phyloP scores from a whole-genome alignment of 2,888 invertebrate species.

The Willowsia nigromaculata region DNA sequence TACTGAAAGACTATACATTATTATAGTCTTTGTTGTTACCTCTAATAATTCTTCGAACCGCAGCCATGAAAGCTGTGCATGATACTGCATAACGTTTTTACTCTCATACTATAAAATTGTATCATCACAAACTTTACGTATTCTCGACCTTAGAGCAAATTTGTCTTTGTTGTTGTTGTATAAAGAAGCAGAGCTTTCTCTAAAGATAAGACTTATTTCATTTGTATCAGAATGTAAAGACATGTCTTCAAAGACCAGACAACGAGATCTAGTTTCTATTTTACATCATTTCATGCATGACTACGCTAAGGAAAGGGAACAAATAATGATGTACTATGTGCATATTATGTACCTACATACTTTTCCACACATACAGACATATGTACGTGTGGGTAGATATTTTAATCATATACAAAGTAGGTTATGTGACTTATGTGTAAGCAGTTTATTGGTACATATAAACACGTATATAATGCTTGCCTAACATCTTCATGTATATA shows the following conservation, averaged over 20 bases:
- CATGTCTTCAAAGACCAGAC: not conserved
- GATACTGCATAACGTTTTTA: not conserved
- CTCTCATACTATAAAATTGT: not conserved
- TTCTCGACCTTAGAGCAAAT: conserved; percentile 17
- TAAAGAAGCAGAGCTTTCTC: not conserved
- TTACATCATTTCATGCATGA: conserved; percentile 61
- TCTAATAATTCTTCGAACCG: not conserved
- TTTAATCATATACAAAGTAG: too few relatives aligned
- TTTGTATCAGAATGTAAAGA: not conserved
- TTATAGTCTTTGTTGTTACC: conserved; percentile 12
- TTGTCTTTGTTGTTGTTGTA: conserved; percentile 24
- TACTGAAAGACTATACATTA: not conserved
- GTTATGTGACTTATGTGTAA: not conserved
- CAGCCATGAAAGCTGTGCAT: not conserved
- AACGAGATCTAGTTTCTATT: conserved; percentile 28
- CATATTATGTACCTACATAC: not conserved
- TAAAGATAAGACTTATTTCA: not conserved
- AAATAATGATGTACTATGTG: conserved; percentile 54
- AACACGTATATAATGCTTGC: too few relatives aligned
- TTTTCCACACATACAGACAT: too few relatives aligned
- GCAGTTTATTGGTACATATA: too few relatives aligned
- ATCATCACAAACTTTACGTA: not conserved
- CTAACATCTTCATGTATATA: not conserved
- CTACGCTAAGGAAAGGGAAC: conserved; percentile 36
- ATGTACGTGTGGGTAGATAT: too few relatives aligned